These are phyloP conservation scores for Sebastiscus albofasciatus DNA, from an alignment of 2,797 vertebrate species.

Conservation along the genomic window DNA sequence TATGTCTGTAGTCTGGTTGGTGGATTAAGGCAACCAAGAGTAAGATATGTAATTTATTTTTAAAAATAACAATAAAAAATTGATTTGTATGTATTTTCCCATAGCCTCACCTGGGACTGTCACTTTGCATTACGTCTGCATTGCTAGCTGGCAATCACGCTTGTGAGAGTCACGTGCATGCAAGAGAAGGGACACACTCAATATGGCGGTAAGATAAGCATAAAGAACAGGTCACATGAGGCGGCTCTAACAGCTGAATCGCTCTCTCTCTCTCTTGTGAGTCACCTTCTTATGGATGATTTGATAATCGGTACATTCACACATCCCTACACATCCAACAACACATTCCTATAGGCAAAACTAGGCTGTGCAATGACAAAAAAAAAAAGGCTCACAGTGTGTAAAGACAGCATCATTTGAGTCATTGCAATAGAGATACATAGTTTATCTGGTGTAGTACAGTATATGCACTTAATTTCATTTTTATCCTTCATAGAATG, in stretches of 20 bases:
- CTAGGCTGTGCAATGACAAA: not conserved
- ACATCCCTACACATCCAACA: constrained; percentile 57
- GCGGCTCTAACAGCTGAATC: constrained; percentile 49
- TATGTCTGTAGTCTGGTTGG: constrained; percentile 18
- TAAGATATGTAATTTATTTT: constrained; percentile 40
- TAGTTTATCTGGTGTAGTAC: not conserved
- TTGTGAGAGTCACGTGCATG: constrained; percentile 52
- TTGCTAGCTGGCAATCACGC: constrained; percentile 37
- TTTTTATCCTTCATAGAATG: constrained; percentile 20
- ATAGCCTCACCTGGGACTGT: constrained; percentile 53
- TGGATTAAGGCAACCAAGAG: constrained; percentile 37
- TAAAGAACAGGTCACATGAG: constrained; percentile 61
- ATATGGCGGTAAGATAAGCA: constrained; percentile 59
- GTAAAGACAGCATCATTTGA: constrained; percentile 14
- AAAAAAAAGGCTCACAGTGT: not conserved
- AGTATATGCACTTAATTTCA: not conserved
- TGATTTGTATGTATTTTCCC: constrained; percentile 33
- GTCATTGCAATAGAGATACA: constrained; percentile 28
- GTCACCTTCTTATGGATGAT: constrained; percentile 71
- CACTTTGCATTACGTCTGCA: constrained; percentile 59
- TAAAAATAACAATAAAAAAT: constrained; percentile 35
- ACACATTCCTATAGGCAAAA: constrained; percentile 47
- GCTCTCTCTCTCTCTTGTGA: constrained; percentile 51
- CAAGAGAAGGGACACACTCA: constrained; percentile 55
- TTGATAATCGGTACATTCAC: constrained; percentile 73